phyloP scores from a whole-genome alignment of 2,888 invertebrate species.

The Cylindroiulus punctatus region DNA sequence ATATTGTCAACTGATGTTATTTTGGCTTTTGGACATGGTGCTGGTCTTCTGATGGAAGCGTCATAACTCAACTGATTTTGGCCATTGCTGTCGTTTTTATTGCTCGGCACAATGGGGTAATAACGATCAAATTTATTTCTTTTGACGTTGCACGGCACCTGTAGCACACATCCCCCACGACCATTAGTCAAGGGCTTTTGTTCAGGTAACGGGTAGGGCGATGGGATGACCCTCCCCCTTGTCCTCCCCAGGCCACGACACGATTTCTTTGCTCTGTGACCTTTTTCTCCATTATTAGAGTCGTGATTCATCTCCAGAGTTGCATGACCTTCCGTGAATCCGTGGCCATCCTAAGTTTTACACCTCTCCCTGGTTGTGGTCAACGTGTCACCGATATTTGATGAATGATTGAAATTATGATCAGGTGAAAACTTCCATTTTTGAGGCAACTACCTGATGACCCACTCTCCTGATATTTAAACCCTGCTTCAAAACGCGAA shows the following conservation, averaged over 20 bases:
- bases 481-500: neutral
- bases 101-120: conserved; percentile 42
- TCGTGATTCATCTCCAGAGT: neutral
- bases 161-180: conserved; percentile 32
- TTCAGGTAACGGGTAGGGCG: conserved; percentile 29
- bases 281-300: neutral
- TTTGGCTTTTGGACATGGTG: neutral
- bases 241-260: neutral
- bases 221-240: neutral
- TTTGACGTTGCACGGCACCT: conserved; percentile 43
- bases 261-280: neutral
- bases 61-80: conserved; percentile 23
- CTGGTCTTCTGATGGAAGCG: conserved; percentile 13
- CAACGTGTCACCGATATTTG: no score
- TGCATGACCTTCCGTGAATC: neutral
- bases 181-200: conserved; percentile 34
- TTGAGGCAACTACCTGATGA: no score
- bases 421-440: no score
- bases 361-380: no score
- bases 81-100: conserved; percentile 43
- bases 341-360: neutral
- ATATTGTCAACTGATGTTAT: neutral
- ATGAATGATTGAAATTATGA: no score
- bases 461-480: neutral
- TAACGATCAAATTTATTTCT: conserved; percentile 40